These are phyloP conservation scores for Lycaon pictus DNA, from an alignment of 2,113 vertebrate genomes.

Conservation along the genomic window DNA sequence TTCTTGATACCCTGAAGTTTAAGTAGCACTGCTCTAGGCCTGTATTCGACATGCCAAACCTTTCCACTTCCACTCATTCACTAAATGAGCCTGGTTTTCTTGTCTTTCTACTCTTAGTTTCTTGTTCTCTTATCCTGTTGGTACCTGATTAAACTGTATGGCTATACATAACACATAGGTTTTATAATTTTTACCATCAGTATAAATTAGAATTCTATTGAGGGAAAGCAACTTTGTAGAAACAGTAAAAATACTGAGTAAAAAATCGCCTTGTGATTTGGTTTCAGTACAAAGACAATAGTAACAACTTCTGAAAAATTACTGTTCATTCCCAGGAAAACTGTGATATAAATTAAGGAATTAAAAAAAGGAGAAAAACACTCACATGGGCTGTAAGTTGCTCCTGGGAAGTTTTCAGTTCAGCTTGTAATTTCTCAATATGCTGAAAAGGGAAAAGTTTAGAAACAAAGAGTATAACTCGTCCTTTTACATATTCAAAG, in stretches of 20 bases:
- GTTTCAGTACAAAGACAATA: neutral
- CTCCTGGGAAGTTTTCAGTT: conserved; percentile 60
- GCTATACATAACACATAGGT: neutral
- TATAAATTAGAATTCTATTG: conserved; percentile 23
- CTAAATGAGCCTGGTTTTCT: neutral
- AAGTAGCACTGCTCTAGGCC: neutral
- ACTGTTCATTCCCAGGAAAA: neutral
- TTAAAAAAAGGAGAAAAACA: neutral
- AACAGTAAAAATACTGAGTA: neutral
- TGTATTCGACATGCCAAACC: neutral
- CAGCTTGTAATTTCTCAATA: conserved; percentile 59
- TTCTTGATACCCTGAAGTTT: neutral
- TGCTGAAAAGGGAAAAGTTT: conserved; percentile 44
- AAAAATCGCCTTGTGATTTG: neutral
- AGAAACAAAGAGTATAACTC: neutral
- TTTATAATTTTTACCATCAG: neutral
- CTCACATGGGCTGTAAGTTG: conserved; percentile 16
- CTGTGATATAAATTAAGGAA: neutral
- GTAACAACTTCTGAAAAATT: neutral
- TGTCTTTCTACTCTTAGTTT: neutral
- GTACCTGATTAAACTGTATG: neutral
- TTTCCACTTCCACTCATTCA: neutral
- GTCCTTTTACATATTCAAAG: neutral
- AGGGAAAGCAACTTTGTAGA: neutral
- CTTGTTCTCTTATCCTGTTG: neutral